Base-by-base conservation (phyloP, 1,140 invertebrate genomes). In the Ylistrum balloti region DNA sequence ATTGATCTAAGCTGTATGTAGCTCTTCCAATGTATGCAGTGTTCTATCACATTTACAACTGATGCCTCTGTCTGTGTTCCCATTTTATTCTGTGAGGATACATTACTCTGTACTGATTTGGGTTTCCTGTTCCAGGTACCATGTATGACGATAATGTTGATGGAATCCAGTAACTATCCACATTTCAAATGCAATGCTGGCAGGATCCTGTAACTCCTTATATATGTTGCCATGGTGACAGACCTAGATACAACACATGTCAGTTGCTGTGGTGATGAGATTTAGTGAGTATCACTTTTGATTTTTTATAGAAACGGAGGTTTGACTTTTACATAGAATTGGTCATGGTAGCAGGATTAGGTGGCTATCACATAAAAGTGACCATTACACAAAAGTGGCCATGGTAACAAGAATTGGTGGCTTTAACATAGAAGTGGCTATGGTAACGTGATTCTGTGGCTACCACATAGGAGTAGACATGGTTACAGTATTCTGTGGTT, bases 1-100 rank as follows among this genome's bases (percentile, higher is more conserved):
- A 74, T 74, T 74, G 56, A 74, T 74, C 56, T 74, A 74, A 74
- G 56, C 56, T 28, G 56, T 74, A 74, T 74, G 56, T 74, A 74
- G 56, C 56, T 74, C 56, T 28, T 74, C 56, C 56, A 74, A 74
- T 74, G 56, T 74, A 74, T 74, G 56, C 56, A 74, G 56, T 74
- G 56, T 74, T 74, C 56, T 74, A 74, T 74, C 56, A n/a, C 56
- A 74, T 74, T 74, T 74, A 74, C 56, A 74, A 74, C 56, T 2
- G n/a, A 28, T 74, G 56, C 56, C 56, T 74, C 56, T 28, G n/a
- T 74, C 5, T n/a, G 56, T 28, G 22, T n/a, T 74, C 22, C n/a
- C 0, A 9, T 74, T 9, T 45, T 45, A 13, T 74, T 74, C 56
- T n/a, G 22, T 28, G n/a, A 22, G 56, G 56, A 28, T 28, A 74